Evolutionary conservation across 2,113 vertebrate species (phyloP), one percentile per base, ranked within the genome.

Genomic region (Nannospalax galili): DNA sequence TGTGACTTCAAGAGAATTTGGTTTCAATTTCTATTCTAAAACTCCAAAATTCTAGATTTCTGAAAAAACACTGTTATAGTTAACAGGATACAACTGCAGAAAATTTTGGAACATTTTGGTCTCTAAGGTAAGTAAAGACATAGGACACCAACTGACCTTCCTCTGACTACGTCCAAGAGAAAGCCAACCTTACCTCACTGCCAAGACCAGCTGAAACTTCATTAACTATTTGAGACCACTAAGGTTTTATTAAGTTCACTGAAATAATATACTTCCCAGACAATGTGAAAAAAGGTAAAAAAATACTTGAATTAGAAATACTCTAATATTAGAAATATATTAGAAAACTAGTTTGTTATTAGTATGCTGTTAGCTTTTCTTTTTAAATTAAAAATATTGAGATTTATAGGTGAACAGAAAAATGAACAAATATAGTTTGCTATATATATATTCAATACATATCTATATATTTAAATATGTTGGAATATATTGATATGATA

Each of bases 301-400:
- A 91, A 79, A n/a, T 9, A 69, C 19, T 65, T 82, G 95, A n/a
- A 69, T 52, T 35, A 52, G 48, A 52, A 52, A 52, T 52, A 52
- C 48, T 6, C 48, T 52, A 52, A 11, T 52, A 52, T 52, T 52
- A 52, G 48, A 48, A 85, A 9, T 3, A 85, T 10, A 20, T 15
- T 75, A 20, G 64, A 74, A 94, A 95, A 91, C n/a, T 79, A 40
- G 26, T 45, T 89, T 82, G 28, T 88, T 86, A 92, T 88, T 15
- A 81, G 30, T 45, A 72, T 58, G 28, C 7, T 79, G 30, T 85
- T 67, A 84, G 32, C 42, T 69, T 96, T 95, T 24, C 5, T 64
- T 62, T 12, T 72, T 87, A 4, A 73, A 82, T 93, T n/a, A n/a
- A n/a, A n/a, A 93, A 72, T 17, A 3, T 82, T 90, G 30, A 78